These are phyloP conservation scores for Liasis olivaceus DNA, from an alignment of 2,797 vertebrate species.

Conservation along the genomic window DNA sequence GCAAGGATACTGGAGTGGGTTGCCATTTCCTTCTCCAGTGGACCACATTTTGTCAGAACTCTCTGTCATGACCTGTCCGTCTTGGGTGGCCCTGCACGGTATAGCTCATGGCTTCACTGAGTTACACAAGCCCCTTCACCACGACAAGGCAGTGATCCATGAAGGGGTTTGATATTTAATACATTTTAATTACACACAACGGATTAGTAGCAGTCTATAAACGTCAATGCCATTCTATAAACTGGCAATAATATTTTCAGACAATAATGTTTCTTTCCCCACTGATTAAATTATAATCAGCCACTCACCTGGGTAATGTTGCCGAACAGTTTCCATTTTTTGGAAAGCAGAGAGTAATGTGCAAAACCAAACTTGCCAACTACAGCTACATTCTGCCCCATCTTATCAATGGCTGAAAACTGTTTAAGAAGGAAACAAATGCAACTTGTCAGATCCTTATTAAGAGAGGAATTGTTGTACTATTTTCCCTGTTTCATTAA, in stretches of 20 bases:
- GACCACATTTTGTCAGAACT: too few relatives aligned
- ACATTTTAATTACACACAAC: not conserved
- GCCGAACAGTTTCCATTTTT: constrained; percentile 99
- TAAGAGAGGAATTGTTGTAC: not conserved
- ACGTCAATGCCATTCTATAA: not conserved
- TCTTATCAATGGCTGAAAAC: constrained; percentile 96
- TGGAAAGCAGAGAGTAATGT: constrained; percentile 94
- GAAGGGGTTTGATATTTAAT: not conserved
- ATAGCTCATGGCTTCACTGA: too few relatives aligned
- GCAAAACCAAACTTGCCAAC: constrained; percentile 96
- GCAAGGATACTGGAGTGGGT: too few relatives aligned
- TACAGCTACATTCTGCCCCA: constrained; percentile 94
- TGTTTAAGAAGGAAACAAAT: constrained; percentile 63
- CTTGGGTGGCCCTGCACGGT: too few relatives aligned
- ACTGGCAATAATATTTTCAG: not conserved
- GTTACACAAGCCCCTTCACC: too few relatives aligned
- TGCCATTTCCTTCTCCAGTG: too few relatives aligned
- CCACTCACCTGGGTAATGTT: constrained; percentile 94
- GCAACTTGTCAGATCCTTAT: not conserved
- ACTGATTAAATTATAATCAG: not conserved
- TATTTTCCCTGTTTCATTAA: not conserved
- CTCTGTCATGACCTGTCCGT: too few relatives aligned
- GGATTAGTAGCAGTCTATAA: not conserved
- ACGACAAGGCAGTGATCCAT: too few relatives aligned
- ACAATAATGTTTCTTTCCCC: not conserved